phyloP scores from a whole-genome alignment of 2,797 vertebrate species.

The Platalea minor region DNA sequence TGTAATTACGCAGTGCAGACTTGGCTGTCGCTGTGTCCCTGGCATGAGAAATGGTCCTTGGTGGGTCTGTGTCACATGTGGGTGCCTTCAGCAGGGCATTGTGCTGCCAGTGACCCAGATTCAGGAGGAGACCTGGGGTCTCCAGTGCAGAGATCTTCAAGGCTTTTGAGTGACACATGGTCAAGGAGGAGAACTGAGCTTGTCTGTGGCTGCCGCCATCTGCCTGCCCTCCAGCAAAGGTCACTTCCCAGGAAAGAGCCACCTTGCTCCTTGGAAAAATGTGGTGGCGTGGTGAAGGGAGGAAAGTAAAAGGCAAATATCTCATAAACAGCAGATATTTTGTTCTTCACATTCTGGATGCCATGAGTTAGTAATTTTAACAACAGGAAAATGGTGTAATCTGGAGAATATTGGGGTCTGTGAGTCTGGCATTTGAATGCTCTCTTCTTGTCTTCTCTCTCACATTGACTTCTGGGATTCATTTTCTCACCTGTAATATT shows the following conservation, averaged over 20 bases:
- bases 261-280: neutral
- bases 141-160: neutral
- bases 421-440: neutral
- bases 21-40: conserved; percentile 29
- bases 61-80: neutral
- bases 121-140: conserved; percentile 31
- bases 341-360: neutral
- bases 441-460: neutral
- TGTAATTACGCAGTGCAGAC: conserved; percentile 60
- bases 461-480: neutral
- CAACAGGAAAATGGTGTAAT: neutral
- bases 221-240: conserved; percentile 50
- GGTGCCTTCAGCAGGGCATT: neutral
- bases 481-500: neutral
- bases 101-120: conserved; percentile 64
- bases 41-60: conserved; percentile 9
- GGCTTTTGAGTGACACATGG: conserved; percentile 40
- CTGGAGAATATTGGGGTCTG: neutral
- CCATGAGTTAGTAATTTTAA: neutral
- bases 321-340: neutral
- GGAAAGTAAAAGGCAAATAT: neutral
- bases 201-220: conserved; percentile 9
- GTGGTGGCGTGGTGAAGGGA: neutral
- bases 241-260: conserved; percentile 25
- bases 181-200: conserved; percentile 37